Evolutionary conservation across 2,888 invertebrate species (phyloP).

Genomic region (Strigamia maritima): DNA sequence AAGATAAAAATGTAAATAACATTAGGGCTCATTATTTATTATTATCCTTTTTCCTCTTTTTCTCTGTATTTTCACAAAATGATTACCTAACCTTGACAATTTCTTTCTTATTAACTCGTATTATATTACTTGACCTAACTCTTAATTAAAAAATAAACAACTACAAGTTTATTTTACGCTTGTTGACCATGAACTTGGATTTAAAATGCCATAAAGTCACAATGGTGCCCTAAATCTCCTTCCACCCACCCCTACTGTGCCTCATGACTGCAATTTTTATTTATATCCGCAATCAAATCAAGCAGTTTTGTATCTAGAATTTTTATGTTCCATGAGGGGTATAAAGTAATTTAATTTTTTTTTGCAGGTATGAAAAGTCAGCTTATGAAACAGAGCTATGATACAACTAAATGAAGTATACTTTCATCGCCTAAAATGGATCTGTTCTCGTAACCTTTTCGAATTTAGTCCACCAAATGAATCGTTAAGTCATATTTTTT

Average conservation of each 20-base stretch:
- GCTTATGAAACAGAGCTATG: neutral
- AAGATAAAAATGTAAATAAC: neutral
- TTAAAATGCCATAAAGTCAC: slow-evolving; percentile 18
- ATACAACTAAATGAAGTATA: slow-evolving; percentile 1
- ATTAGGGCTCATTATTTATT: neutral
- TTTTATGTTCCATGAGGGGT: neutral
- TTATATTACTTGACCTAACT: neutral
- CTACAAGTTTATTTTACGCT: neutral
- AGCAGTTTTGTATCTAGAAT: neutral
- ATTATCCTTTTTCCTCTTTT: neutral
- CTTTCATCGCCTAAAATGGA: slow-evolving; percentile 26
- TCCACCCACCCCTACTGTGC: neutral
- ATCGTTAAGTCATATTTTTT: neutral
- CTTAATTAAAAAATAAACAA: neutral
- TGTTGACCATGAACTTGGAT: slow-evolving; percentile 25
- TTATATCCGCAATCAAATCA: slow-evolving; percentile 25
- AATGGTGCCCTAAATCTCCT: neutral
- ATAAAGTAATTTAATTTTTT: neutral
- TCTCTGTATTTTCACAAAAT: neutral
- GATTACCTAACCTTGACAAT: neutral
- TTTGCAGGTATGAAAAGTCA: too few species aligned
- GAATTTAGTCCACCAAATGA: slow-evolving; percentile 5
- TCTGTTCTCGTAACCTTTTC: slow-evolving; percentile 2
- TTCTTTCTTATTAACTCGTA: neutral
- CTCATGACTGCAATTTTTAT: slow-evolving; percentile 3